Percentiles rank a stretch among this genome's conserved stretches.
Conservation (phyloP, 2,113 vertebrate genomes). For the Synchiropus splendidus region DNA sequence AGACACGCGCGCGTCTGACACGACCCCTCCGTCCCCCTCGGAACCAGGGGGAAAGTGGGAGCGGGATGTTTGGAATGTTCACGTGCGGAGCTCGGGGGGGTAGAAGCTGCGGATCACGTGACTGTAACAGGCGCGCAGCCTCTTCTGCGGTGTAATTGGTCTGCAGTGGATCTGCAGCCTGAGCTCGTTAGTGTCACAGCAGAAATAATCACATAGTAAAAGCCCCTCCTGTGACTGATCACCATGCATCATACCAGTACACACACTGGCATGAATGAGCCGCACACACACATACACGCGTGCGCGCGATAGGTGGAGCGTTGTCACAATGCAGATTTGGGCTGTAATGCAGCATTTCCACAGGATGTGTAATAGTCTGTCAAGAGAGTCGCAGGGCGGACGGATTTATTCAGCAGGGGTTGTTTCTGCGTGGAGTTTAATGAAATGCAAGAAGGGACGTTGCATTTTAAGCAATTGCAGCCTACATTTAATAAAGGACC, state of each 20-base stretch:
- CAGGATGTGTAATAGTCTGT: constrained; percentile 25
- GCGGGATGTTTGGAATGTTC: constrained; percentile 21
- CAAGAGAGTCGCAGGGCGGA: constrained; percentile 15
- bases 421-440: constrained; percentile 12
- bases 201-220: constrained; percentile 71
- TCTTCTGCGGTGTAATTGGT: constrained; percentile 61
- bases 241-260: constrained; percentile 62
- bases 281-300: constrained; percentile 13
- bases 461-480: too few species aligned
- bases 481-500: too few species aligned
- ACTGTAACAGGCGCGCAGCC: constrained; percentile 58
- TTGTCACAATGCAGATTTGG: constrained; percentile 47
- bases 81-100: constrained; percentile 39
- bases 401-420: constrained; percentile 28
- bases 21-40: constrained; percentile 29
- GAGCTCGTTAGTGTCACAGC: constrained; percentile 69
- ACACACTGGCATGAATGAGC: constrained; percentile 53
- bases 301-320: constrained; percentile 33
- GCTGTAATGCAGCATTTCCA: constrained; percentile 38
- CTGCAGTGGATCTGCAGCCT: constrained; percentile 66
- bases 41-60: constrained; percentile 11
- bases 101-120: constrained; percentile 56
- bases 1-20: constrained; percentile 42
- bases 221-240: constrained; percentile 67
- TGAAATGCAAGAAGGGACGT: neutral